These are phyloP conservation scores for Trichonephila inaurata DNA, from an alignment of 1,140 invertebrate species.

Conservation along the genomic window DNA sequence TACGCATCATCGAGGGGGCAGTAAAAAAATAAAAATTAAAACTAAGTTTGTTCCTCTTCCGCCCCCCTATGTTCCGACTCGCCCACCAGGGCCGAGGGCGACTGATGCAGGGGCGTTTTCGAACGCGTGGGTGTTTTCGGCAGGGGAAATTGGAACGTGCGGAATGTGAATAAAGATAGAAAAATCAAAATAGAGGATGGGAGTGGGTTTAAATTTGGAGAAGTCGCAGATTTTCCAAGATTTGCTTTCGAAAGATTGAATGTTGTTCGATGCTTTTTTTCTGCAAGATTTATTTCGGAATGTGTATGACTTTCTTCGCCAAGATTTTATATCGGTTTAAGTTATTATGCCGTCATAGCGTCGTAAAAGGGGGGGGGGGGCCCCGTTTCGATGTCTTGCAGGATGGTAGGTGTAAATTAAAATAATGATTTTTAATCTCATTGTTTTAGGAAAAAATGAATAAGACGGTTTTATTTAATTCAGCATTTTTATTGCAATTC, in stretches of 20 bases:
- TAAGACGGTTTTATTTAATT: no score
- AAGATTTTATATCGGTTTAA: no score
- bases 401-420: no score
- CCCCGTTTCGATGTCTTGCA: no score
- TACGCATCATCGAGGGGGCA: neutral
- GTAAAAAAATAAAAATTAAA: constrained; percentile 1
- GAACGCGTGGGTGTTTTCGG: constrained; percentile 22
- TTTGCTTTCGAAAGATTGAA: neutral
- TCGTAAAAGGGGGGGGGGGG: no score
- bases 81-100: neutral
- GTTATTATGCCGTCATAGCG: no score
- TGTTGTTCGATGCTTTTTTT: neutral
- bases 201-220: neutral
- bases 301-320: neutral
- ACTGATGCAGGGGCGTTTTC: neutral
- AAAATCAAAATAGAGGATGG: neutral
- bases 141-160: neutral
- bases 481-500: no score
- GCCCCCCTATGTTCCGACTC: neutral
- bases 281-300: neutral
- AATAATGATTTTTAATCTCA: no score
- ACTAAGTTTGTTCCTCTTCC: neutral
- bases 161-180: constrained; percentile 17
- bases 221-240: neutral
- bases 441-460: no score